Evolutionary conservation across 2,888 invertebrate genomes (phyloP).

Genomic region (Polydesmus complanatus): DNA sequence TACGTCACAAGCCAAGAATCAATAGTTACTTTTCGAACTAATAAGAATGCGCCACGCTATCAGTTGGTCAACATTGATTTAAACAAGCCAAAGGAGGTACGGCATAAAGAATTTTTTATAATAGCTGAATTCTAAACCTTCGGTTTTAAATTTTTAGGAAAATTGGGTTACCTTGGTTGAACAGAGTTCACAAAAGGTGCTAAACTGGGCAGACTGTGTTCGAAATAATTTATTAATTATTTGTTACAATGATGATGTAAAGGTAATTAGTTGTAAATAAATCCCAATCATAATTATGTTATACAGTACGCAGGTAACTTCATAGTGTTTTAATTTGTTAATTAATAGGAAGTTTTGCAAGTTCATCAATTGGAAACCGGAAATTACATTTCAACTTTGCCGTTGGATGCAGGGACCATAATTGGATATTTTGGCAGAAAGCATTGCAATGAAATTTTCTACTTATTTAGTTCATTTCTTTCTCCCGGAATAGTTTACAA

Average conservation of each 20-base stretch:
- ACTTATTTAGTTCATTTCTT: conserved; percentile 84
- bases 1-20: conserved; percentile 79
- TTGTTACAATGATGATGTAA: conserved; percentile 85
- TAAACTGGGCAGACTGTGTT: conserved; percentile 78
- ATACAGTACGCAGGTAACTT: too few relatives aligned
- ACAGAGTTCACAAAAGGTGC: conserved; percentile 70
- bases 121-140: not conserved
- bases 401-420: conserved; percentile 74
- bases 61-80: conserved; percentile 60
- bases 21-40: conserved; percentile 73
- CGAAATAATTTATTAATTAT: conserved; percentile 71
- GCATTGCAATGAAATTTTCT: conserved; percentile 77
- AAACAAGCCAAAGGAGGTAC: conserved; percentile 33
- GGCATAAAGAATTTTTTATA: conserved; percentile 30
- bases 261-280: conserved; percentile 43
- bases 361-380: conserved; percentile 62
- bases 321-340: too few relatives aligned
- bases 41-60: conserved; percentile 85
- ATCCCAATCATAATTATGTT: too few relatives aligned
- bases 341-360: conserved; percentile 61
- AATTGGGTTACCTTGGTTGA: conserved; percentile 71
- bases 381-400: conserved; percentile 53
- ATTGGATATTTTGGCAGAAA: conserved; percentile 71
- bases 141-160: conserved; percentile 37
- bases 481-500: conserved; percentile 76